These are phyloP conservation scores for Gallinago paraguaiae DNA, from an alignment of 2,113 vertebrate genomes.

Conservation along the genomic window DNA sequence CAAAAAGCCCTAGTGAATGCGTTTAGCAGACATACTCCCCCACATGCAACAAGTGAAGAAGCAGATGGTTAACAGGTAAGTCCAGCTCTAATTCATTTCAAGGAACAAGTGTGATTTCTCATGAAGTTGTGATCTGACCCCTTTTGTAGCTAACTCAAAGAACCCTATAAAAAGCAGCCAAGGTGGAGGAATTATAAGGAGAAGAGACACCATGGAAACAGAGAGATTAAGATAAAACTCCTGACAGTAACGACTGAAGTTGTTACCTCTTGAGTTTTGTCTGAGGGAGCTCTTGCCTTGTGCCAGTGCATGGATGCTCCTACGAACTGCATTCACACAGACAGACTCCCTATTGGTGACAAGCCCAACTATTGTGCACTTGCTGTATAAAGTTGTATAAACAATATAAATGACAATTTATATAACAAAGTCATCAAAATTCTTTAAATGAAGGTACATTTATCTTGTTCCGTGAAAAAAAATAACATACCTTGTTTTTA, in stretches of 20 bases:
- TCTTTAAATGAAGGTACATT: background rate
- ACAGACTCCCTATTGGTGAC: background rate
- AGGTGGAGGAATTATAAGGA: background rate
- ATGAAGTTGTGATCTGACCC: background rate
- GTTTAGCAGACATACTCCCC: background rate
- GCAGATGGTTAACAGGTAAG: background rate
- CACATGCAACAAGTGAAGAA: background rate
- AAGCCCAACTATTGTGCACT: background rate
- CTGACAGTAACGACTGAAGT: background rate
- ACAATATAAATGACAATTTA: background rate
- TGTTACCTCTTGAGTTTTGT: background rate
- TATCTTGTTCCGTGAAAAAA: background rate
- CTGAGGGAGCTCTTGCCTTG: background rate
- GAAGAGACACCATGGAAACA: background rate
- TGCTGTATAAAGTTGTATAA: background rate
- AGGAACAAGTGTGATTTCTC: background rate
- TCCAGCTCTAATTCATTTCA: background rate
- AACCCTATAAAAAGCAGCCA: background rate
- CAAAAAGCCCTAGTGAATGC: background rate
- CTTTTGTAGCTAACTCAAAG: background rate
- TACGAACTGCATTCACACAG: accelerated
- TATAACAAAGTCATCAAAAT: background rate
- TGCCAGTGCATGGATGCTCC: background rate
- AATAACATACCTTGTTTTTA: background rate
- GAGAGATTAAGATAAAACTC: background rate